phyloP scores from a whole-genome alignment of 2,113 vertebrate genomes.

The Taxidea taxus region DNA sequence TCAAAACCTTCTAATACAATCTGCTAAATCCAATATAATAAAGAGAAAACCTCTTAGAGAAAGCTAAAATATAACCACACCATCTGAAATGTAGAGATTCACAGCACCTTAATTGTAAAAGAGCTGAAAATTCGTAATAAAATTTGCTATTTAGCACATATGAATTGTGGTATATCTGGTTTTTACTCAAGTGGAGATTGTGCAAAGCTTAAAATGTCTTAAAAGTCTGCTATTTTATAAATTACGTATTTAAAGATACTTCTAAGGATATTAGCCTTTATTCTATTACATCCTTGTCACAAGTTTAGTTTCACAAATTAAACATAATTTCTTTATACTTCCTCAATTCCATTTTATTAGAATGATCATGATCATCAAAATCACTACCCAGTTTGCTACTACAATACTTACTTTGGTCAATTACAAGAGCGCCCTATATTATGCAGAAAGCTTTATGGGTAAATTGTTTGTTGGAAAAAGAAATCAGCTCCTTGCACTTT shows the following conservation, averaged over 20 bases:
- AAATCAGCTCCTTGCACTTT: background rate
- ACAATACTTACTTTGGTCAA: background rate
- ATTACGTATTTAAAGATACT: conserved; percentile 4
- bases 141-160: background rate
- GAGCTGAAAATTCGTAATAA: background rate
- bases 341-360: conserved; percentile 20
- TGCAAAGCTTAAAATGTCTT: background rate
- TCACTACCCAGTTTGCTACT: background rate
- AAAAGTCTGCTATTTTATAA: background rate
- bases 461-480: background rate
- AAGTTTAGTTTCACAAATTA: conserved; percentile 45
- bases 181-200: conserved; percentile 32
- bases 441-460: background rate
- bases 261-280: background rate
- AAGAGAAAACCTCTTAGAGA: background rate
- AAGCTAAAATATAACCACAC: background rate
- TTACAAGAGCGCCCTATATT: background rate
- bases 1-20: conserved; percentile 3
- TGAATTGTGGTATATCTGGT: background rate
- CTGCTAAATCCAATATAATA: background rate
- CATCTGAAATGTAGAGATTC: conserved; percentile 17
- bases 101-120: background rate
- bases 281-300: background rate
- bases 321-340: background rate
- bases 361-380: background rate